phyloP scores from a whole-genome alignment of 2,888 invertebrate genomes.

The Rhyacophila evoluta region DNA sequence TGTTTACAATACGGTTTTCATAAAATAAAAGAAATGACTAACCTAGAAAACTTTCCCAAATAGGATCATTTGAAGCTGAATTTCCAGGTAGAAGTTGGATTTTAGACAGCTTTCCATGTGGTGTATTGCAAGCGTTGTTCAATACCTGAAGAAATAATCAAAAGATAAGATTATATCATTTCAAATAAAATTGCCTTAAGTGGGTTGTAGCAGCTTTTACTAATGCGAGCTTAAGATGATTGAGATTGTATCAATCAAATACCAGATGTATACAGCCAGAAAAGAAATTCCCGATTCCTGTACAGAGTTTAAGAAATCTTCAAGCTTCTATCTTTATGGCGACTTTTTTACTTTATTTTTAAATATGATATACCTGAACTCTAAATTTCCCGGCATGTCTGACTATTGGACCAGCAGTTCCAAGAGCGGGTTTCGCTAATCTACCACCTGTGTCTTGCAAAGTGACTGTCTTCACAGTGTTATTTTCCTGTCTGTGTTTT shows the following conservation, averaged over 20 bases:
- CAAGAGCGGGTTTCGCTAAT: constrained; percentile 60
- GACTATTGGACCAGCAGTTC: constrained; percentile 65
- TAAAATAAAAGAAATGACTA: too few species aligned
- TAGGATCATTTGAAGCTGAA: constrained; percentile 70
- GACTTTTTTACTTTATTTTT: too few species aligned
- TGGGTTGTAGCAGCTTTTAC: too few species aligned
- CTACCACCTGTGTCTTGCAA: constrained; percentile 55
- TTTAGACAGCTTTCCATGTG: constrained; percentile 71
- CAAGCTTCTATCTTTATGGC: too few species aligned
- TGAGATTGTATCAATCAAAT: too few species aligned
- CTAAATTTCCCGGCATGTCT: constrained; percentile 65
- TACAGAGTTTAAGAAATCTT: too few species aligned
- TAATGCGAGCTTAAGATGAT: too few species aligned
- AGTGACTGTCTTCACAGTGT: constrained; percentile 39
- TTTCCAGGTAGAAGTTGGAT: constrained; percentile 71
- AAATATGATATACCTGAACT: constrained; percentile 64
- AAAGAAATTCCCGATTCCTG: too few species aligned
- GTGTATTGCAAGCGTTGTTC: constrained; percentile 70
- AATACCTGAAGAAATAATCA: constrained; percentile 60
- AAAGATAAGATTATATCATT: too few species aligned
- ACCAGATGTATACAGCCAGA: too few species aligned
- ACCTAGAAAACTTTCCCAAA: constrained; percentile 80
- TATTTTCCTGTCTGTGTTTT: constrained; percentile 51
- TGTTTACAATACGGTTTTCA: too few species aligned
- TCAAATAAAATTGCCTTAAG: too few species aligned